phyloP scores from a whole-genome alignment of 2,888 invertebrate genomes.

The Heliconius charithonia region DNA sequence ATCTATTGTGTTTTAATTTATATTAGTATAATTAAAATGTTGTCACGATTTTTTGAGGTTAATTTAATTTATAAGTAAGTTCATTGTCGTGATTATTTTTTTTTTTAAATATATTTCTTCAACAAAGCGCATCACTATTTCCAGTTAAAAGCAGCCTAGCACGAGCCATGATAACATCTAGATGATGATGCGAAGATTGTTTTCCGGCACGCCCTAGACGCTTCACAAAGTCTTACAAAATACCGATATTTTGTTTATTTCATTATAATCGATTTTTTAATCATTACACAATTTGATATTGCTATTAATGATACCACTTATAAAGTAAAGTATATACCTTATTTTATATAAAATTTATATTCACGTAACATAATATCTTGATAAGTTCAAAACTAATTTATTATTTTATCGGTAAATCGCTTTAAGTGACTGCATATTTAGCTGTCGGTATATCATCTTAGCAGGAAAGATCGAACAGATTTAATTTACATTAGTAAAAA shows the following conservation, averaged over 20 bases:
- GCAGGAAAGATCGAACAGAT: too few species aligned
- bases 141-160: constrained; percentile 73
- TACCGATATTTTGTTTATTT: constrained; percentile 37
- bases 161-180: constrained; percentile 79
- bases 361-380: too few species aligned
- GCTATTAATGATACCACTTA: not conserved
- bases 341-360: too few species aligned
- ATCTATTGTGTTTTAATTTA: not conserved
- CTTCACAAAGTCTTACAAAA: constrained; percentile 34
- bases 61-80: not conserved
- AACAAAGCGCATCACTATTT: constrained; percentile 63
- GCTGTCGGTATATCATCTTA: too few species aligned
- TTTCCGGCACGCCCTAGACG: constrained; percentile 69
- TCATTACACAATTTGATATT: not conserved
- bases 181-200: constrained; percentile 81
- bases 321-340: not conserved
- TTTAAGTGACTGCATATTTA: too few species aligned
- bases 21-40: not conserved
- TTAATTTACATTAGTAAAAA: too few species aligned
- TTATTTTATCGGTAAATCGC: too few species aligned
- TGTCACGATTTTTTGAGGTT: not conserved
- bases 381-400: not conserved
- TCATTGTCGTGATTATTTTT: not conserved
- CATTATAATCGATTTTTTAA: constrained; percentile 24
- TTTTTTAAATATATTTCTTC: constrained; percentile 35